These are phyloP conservation scores for Mormyrus lacerda DNA, from an alignment of 2,113 vertebrate genomes.

Conservation along the genomic window DNA sequence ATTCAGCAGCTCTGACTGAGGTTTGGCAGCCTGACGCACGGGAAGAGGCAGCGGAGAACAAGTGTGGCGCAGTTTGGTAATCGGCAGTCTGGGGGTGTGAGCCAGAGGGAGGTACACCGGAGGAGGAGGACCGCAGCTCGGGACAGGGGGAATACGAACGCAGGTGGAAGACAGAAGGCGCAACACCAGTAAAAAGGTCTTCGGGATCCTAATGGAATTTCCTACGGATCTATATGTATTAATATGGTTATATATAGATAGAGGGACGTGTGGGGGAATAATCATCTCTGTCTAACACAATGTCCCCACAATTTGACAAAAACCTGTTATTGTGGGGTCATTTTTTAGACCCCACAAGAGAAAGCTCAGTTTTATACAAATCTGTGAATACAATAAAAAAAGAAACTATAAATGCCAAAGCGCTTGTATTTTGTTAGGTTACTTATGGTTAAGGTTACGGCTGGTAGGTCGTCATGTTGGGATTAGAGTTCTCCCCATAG, in stretches of 20 bases:
- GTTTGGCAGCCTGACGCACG: background rate
- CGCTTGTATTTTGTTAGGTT: background rate
- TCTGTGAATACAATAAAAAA: background rate
- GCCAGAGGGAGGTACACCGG: background rate
- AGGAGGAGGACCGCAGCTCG: background rate
- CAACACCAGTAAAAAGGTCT: background rate
- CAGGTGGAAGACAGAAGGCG: background rate
- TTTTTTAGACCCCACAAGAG: background rate
- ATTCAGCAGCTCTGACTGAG: background rate
- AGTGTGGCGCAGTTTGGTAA: background rate
- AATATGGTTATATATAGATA: background rate
- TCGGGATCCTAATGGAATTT: background rate
- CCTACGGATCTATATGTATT: background rate
- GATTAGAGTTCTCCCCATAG: background rate
- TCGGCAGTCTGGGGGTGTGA: background rate
- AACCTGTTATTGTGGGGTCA: background rate
- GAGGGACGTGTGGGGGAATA: background rate
- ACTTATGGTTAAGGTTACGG: background rate
- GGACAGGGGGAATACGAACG: background rate
- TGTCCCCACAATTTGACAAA: background rate
- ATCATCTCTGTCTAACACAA: too few relatives aligned
- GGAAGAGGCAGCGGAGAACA: background rate
- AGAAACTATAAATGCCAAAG: background rate
- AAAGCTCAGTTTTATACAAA: background rate
- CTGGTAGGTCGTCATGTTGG: background rate